Evolutionary conservation across 2,113 vertebrate species (phyloP), one percentile per base, ranked within the genome.

Genomic region (Pelecanus crispus): DNA sequence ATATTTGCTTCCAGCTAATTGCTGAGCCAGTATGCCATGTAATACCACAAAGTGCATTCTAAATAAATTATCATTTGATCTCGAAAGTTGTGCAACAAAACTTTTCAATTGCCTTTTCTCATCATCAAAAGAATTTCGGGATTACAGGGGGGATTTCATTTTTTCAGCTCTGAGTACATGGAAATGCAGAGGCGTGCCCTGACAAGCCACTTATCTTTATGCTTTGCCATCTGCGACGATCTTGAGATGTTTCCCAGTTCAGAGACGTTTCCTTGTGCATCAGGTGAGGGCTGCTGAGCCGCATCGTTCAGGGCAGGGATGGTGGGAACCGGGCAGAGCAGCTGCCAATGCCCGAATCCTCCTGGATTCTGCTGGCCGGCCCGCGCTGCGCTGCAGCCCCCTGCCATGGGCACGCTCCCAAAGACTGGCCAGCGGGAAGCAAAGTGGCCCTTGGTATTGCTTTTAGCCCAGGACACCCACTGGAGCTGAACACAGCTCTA

Each of bases 1-100:
- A 56, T 87, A 85, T 87, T 85, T 94, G 56, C 61, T 95, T 95
- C 52, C 73, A 81, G 86, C 44, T 92, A 52, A 91, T 79, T 94
- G 91, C 93, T 72, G 49, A 93, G 81, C 49, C 74, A 65, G 21
- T 36, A 13, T 26, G 77, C 62, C 1, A 0, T 44, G 28, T 73
- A 62, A 78, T 40, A 77, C 38, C 74, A 75, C 61, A 82, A 79
- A 95, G 89, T 6, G 65, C 40, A 34, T 89, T 91, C 78, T 79
- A 80, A 91, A 80, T 52, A 94, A 94, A 63, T 63, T 38, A 90
- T 34, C 56, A 53, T 49, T 87, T 82, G 81, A 88, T 94, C 92
- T 65, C 26, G 47, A 87, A 91, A 70, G 78, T 79, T 94, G 81
- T 42, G 62, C 74, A 95, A 85, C 70, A 82, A 68, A 95, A 95